Evolutionary conservation across 2,113 vertebrate species (phyloP), one percentile per base, ranked within the genome.

Genomic region (Procavia capensis): DNA sequence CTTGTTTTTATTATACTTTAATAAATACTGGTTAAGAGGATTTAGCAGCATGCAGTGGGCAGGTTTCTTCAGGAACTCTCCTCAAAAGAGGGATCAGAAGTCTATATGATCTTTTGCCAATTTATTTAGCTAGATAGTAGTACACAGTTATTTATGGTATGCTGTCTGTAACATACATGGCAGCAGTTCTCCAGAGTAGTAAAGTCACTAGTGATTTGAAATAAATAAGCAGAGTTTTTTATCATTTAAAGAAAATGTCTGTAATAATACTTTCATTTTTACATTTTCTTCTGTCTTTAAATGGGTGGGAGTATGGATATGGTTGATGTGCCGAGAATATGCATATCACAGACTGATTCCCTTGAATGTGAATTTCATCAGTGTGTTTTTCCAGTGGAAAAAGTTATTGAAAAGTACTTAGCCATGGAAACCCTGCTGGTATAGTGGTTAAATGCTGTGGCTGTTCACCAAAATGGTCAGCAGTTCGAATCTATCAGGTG

Each of bases 51-150:
- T 85, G 25, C 10, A 85, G 0, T 59, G 4, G 39, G 2, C 5
- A 85, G 25, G 8, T 87, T 95, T 95, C n/a, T 79, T 89, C 17
- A 78, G 57, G 50, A 86, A 78, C 25, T 70, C 45, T 80, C 57
- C 75, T 70, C 34, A 43, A 50, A 92, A 94, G 82, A 82, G 27
- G 24, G 59, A 43, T 82, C 85, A 57, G 3, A 70, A 36, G 50
- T 39, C n/a, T 57, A 36, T 1, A 20, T 68, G 43, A 22, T 85
- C 22, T 95, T 83, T 86, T 34, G 63, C 5, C 41, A 78, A 14
- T 43, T 87, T 88, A 61, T 7, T 88, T 82, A 86, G 22, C 34
- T 76, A 61, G 91, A 43, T 54, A 90, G 4, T 61, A 82, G 24
- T n/a, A 36, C 0, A 22, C 11, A 79, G 24, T 34, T 83, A 36